These are phyloP conservation scores for Clavelina lepadiformis DNA, from an alignment of 23 tunicate genomes.

Conservation along the genomic window DNA sequence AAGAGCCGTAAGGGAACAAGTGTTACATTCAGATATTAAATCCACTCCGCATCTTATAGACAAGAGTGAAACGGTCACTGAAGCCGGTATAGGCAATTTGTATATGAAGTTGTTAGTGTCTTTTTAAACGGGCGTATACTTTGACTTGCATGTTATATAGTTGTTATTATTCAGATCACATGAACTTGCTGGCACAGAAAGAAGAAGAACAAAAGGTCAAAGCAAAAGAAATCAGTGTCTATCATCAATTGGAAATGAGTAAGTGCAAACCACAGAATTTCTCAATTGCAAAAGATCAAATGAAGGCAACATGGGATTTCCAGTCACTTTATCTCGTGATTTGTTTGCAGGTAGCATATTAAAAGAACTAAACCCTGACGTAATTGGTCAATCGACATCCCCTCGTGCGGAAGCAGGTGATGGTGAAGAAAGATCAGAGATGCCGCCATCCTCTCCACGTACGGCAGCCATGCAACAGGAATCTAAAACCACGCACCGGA, in stretches of 20 bases:
- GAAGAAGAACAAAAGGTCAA: constrained; percentile 31
- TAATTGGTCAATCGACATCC: constrained; percentile 30
- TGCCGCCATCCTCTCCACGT: constrained; percentile 22
- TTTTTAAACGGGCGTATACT: no score
- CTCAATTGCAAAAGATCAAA: no score
- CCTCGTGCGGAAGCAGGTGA: constrained; percentile 60
- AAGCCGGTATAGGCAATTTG: constrained; percentile 48
- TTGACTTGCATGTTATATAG: no score
- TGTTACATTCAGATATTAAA: constrained; percentile 6
- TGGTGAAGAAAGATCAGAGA: constrained; percentile 27
- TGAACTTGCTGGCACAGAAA: constrained; percentile 14
- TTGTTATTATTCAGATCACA: constrained; percentile 33
- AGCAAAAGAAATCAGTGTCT: constrained; percentile 37
- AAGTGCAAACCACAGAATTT: constrained; percentile 5
- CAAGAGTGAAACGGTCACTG: constrained; percentile 6
- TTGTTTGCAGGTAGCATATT: constrained; percentile 34
- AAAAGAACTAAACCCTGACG: constrained; percentile 67
- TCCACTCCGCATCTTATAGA: constrained; percentile 43
- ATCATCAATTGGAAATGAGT: constrained; percentile 85
- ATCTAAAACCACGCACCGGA: not conserved
- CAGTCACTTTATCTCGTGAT: not conserved
- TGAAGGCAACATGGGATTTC: not conserved
- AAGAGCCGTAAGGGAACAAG: constrained; percentile 47
- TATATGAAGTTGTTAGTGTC: no score
- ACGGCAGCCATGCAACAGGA: not conserved